These are phyloP conservation scores for Bombus waltoni DNA, from an alignment of 1,140 invertebrate species.

Conservation along the genomic window DNA sequence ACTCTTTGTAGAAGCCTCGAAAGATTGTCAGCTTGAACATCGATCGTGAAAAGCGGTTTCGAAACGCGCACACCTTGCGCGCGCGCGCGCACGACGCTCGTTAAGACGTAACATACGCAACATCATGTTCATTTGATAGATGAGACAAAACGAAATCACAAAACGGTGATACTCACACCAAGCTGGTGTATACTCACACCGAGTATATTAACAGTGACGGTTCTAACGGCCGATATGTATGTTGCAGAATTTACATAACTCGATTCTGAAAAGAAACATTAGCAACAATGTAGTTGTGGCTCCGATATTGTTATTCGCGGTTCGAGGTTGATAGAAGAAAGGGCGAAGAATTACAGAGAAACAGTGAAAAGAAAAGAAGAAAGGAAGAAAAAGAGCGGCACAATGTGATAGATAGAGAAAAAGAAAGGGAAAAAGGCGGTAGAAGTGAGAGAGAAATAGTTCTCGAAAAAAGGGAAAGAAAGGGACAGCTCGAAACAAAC, in stretches of 20 bases:
- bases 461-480: not conserved
- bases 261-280: conserved; percentile 57
- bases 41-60: conserved; percentile 22
- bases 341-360: not conserved
- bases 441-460: not conserved
- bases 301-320: not conserved
- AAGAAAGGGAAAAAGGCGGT: not conserved
- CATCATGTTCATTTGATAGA: conserved; percentile 1
- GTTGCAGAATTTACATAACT: conserved; percentile 59
- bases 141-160: conserved; percentile 40
- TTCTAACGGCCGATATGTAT: conserved; percentile 55
- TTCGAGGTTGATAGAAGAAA: not conserved
- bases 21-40: conserved; percentile 30
- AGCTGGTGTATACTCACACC: conserved; percentile 53
- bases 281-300: conserved; percentile 39
- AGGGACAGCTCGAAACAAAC: not conserved
- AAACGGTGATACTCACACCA: conserved; percentile 52
- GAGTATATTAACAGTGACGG: conserved; percentile 51
- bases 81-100: not conserved
- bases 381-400: not conserved
- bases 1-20: not conserved
- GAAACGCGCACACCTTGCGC: not conserved
- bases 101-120: not conserved
- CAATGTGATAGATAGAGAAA: not conserved
- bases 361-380: not conserved